Evolutionary conservation across 2,888 invertebrate species (phyloP).

Genomic region (Synanthedon vespiformis): DNA sequence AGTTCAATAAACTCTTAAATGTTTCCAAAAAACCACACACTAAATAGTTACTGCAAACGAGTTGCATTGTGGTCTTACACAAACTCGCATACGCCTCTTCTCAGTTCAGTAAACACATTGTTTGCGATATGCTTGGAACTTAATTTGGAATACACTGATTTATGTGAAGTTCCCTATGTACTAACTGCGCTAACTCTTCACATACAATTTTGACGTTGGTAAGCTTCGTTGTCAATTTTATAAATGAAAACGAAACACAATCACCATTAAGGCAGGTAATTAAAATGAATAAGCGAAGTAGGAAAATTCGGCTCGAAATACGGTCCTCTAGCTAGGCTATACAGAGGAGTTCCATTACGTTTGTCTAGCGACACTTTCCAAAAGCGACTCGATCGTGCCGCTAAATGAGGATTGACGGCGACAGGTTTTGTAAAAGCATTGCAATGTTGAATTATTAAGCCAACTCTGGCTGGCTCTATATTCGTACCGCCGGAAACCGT

Average conservation of each 20-base stretch:
- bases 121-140: not conserved
- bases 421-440: constrained; percentile 71
- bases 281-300: no score
- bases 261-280: no score
- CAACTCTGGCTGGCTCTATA: constrained; percentile 58
- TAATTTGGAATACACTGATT: not conserved
- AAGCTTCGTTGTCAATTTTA: not conserved
- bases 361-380: constrained; percentile 63
- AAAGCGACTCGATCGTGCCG: constrained; percentile 59
- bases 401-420: constrained; percentile 68
- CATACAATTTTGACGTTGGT: not conserved
- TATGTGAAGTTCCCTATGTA: not conserved
- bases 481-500: constrained; percentile 45
- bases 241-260: not conserved
- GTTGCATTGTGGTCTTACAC: not conserved
- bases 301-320: constrained; percentile 1
- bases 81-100: not conserved
- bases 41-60: not conserved
- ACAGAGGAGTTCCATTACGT: constrained; percentile 63
- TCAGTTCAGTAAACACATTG: not conserved
- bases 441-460: constrained; percentile 71
- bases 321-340: constrained; percentile 18
- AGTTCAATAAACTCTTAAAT: no score
- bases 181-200: not conserved
- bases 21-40: not conserved